Base-by-base conservation (phyloP, 2,888 invertebrate species). In the Zele albiditarsus region DNA sequence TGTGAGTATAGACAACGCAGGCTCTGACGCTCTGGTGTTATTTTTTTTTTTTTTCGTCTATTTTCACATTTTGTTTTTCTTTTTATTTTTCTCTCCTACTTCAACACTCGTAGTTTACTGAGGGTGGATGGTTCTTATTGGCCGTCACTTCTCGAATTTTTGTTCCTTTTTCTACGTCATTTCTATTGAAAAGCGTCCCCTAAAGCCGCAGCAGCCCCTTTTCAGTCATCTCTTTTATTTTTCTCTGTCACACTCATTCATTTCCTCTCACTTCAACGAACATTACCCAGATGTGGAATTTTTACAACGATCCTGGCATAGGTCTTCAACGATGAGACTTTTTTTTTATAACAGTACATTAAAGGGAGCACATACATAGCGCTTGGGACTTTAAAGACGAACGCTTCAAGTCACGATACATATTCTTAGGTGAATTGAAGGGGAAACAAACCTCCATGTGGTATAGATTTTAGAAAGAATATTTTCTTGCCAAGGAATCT, bases 241-340 rank as follows among this genome's bases (percentile, higher is more conserved):
- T 20, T 53, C 20, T 8, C 3, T 6, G 20, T 20, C 53, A 5
- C 53, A n/a, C n/a, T 20, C 53, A 8, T 53, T 20, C 53, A 8
- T 53, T 20, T 53, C 38, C 25, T 38, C 57, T 38, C 58, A 27
- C 53, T 63, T 70, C 68, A 49, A 60, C 65, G 31, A 71, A 38
- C 67, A 80, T 75, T 79, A 79, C 77, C 78, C 79, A 84, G 83
- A 84, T 83, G 84, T 80, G 84, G 82, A 86, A 87, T 86, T 86
- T 86, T 86, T 82, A 84, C 84, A 76, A 79, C 80, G 80, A 81
- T 82, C 79, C 79, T 79, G 69, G 78, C 78, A 80, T 77, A 76
- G 82, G 82, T 82, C 82, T 79, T 83, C 81, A 82, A 53, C 53
- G 80, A 82, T 84, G 84, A 83, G 83, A 33, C 42, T 71, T 68